Percentiles rank a stretch among this genome's conserved stretches.
These are phyloP conservation scores for human (Homo sapiens) DNA, from an alignment of 2,113 vertebrate genomes.

Conservation along the genomic window DNA sequence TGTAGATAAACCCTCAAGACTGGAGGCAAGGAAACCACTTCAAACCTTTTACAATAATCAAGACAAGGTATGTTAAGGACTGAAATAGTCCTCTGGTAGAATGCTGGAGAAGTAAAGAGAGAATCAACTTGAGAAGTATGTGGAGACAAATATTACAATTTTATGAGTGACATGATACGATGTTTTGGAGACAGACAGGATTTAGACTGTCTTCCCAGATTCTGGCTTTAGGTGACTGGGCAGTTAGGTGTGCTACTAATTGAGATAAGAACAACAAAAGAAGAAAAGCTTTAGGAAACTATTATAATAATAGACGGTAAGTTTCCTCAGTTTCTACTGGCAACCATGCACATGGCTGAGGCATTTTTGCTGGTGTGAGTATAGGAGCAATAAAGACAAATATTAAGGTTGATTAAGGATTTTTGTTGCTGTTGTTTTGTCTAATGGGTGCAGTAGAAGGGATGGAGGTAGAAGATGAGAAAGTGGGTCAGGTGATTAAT, in stretches of 20 bases:
- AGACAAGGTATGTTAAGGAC: neutral
- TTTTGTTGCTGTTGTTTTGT: neutral
- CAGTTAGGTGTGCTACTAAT: neutral
- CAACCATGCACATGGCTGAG: neutral
- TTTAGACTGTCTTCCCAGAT: neutral
- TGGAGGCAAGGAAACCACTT: neutral
- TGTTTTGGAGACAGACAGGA: neutral
- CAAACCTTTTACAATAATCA: neutral
- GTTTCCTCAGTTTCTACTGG: neutral
- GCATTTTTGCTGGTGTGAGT: neutral
- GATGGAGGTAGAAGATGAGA: neutral
- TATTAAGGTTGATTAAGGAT: neutral
- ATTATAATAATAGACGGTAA: neutral
- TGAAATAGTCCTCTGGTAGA: neutral
- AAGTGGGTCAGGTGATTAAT: neutral
- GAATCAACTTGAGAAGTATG: neutral
- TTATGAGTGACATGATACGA: neutral
- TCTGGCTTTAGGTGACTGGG: neutral
- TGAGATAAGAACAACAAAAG: neutral
- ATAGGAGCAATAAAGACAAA: neutral
- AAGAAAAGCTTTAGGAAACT: neutral
- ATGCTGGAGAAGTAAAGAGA: neutral
- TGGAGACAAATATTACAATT: constrained; percentile 24
- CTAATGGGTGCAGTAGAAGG: neutral
- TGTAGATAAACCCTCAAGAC: neutral